phyloP scores from a whole-genome alignment of 30 jellyfish, hydroid and myxozoan species.

The Chironex yamaguchii region DNA sequence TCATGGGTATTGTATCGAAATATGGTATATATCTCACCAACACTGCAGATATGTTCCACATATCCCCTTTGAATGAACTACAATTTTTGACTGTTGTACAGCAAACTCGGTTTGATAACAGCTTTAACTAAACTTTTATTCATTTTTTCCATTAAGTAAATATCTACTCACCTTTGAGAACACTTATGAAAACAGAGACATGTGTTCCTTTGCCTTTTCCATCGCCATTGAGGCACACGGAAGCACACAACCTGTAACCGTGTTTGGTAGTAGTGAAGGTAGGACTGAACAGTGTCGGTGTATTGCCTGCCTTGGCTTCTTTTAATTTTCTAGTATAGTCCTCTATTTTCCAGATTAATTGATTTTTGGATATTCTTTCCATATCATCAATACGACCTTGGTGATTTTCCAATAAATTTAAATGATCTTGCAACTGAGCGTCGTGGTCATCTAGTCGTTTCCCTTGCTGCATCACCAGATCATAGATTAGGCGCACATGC shows the following conservation, averaged over 20 bases:
- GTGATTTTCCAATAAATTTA: constrained; percentile 90
- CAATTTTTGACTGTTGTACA: no score
- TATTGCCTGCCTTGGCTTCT: constrained; percentile 95
- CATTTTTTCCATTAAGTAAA: no score
- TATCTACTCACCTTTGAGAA: constrained; percentile 79
- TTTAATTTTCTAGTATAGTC: constrained; percentile 88
- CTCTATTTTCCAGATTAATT: constrained; percentile 95
- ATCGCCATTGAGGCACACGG: constrained; percentile 96
- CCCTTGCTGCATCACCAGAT: constrained; percentile 93
- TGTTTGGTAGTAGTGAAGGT: constrained; percentile 95
- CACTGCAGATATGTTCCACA: no score
- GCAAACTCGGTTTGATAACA: no score
- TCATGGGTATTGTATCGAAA: no score
- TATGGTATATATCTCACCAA: no score
- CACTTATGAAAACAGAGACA: constrained; percentile 93
- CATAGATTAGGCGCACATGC: constrained; percentile 94
- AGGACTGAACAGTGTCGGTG: constrained; percentile 96
- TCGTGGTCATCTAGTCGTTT: constrained; percentile 90
- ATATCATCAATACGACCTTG: constrained; percentile 87
- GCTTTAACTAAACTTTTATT: no score
- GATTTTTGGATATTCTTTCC: constrained; percentile 88
- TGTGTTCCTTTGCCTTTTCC: constrained; percentile 99
- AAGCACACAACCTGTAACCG: constrained; percentile 93
- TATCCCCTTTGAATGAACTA: no score
- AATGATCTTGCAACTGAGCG: constrained; percentile 91